Evolutionary conservation across 2,797 vertebrate genomes (phyloP), one percentile per base, ranked within the genome.

Genomic region (Neoniphon sammara): DNA sequence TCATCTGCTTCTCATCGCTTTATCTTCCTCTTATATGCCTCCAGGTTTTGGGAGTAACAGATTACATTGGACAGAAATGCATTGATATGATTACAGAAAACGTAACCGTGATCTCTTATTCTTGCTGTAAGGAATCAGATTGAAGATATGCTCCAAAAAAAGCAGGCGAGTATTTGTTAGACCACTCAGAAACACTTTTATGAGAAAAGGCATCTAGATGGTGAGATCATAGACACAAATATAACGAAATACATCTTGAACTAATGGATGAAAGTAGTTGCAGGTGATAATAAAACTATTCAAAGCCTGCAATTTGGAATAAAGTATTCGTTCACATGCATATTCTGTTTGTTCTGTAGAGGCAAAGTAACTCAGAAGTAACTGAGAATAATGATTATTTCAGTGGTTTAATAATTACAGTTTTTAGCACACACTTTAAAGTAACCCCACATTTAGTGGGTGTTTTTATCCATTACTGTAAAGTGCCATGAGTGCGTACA

Each of bases 1-100:
- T 83, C 71, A 63, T 86, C 71, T 83, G 81, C 81, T 85, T 78
- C 66, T 72, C 57, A 9, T 81, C 66, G 54, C 46, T 67, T 81
- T 75, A 85, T 84, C 67, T 68, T 67, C 44, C 34, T 78, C 46
- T 75, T 23, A 50, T 64, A 10, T 17, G 65, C 49, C 36, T 72
- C 66, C 71, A 67, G 50, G 46, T 42, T 50, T 10, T 27, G 23
- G 57, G 47, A 74, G 60, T 54, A 52, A 47, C 46, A 83, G 42
- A 57, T 75, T 54, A 34, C 39, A 54, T 60, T 21, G 25, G 21
- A 20, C 14, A 54, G 61, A 61, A 72, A 30, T 56, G 7, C 31
- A 44, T 4, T 44, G 12, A 44, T 23, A 59, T 62, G 50, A 49
- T 77, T 82, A 69, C 56, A 15, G 20, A 70, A 75, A 56, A 5